Evolutionary conservation across 53 echinoderm and acorn worm species (phyloP), one percentile per base, ranked within the genome.

Genomic region (Crossaster papposus): DNA sequence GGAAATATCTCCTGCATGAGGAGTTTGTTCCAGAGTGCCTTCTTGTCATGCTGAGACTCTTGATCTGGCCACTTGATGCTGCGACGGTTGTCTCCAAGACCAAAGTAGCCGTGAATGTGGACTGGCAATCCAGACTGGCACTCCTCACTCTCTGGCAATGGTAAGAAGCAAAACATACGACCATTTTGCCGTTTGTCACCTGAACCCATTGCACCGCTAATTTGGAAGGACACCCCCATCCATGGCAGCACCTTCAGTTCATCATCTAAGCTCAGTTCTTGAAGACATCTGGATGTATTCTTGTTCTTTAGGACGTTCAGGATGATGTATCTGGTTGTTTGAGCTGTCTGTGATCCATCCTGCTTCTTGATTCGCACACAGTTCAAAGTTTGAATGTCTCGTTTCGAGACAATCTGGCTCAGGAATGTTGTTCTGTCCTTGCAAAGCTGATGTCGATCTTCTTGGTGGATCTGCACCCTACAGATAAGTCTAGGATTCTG

Each of bases 51-150:
- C 65, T 87, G 81, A 82, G 92, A 95, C 54, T 98, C 99, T 29
- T 62, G 70, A 35, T 88, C 96, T 1, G 96, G 96, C 99, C 99
- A 98, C 82, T 96, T 98, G 36, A 98, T 83, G n/a, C 92, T 89
- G 1, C 99, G 88, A 24, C 99, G 93, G 64, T 98, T 94, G 79
- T 96, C 96, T 11, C 94, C 93, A 14, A 98, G 85, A 51, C 92
- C 99, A 73, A 98, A 98, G 90, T 93, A 96, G 24, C 96, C 99
- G 81, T 98, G 94, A 1, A 98, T 81, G 55, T 98, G 99, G 17
- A 98, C 93, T 14, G 99, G 99, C 70, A 98, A 88, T 1, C 99
- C 99, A 26, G 96, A 94, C 38, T n/a, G n/a, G n/a, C n/a, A n/a
- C n/a, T 87, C 86, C 84, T 93, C 94, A 75, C 94, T 90, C 26